phyloP scores from a whole-genome alignment of 2,888 invertebrate species.

The Erpobdella octoculata region DNA sequence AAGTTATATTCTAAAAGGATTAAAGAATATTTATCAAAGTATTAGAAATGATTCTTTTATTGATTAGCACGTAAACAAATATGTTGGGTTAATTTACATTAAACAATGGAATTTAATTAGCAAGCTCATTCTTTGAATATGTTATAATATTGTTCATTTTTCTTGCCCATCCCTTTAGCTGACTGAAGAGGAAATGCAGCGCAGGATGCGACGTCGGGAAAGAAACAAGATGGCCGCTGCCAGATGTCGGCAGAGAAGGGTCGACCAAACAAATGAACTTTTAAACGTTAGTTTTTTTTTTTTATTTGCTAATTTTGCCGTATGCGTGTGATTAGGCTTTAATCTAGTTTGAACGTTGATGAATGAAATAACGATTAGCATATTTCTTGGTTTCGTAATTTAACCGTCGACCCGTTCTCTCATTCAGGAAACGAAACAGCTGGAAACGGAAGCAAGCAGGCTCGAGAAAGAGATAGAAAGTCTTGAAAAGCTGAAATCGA shows the following conservation, averaged over 20 bases:
- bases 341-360: neutral
- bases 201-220: conserved; percentile 76
- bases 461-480: conserved; percentile 23
- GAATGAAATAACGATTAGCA: neutral
- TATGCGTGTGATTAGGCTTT: neutral
- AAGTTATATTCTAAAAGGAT: no score
- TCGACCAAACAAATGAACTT: conserved; percentile 87
- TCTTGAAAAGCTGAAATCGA: conserved; percentile 18
- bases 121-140: neutral
- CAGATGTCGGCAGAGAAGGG: conserved; percentile 84
- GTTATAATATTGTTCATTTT: neutral
- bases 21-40: no score
- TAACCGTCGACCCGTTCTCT: no score
- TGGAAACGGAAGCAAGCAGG: conserved; percentile 10
- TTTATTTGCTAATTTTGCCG: neutral
- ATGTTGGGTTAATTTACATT: no score
- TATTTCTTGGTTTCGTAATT: no score
- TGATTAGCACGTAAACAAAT: no score
- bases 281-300: conserved; percentile 60
- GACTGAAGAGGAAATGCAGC: conserved; percentile 70
- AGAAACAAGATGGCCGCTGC: conserved; percentile 96
- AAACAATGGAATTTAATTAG: no score
- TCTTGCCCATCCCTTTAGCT: neutral
- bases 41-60: no score
- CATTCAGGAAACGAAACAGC: conserved; percentile 22